Evolutionary conservation across 2,888 invertebrate species (phyloP).

Genomic region (Priocnemis perturbator): DNA sequence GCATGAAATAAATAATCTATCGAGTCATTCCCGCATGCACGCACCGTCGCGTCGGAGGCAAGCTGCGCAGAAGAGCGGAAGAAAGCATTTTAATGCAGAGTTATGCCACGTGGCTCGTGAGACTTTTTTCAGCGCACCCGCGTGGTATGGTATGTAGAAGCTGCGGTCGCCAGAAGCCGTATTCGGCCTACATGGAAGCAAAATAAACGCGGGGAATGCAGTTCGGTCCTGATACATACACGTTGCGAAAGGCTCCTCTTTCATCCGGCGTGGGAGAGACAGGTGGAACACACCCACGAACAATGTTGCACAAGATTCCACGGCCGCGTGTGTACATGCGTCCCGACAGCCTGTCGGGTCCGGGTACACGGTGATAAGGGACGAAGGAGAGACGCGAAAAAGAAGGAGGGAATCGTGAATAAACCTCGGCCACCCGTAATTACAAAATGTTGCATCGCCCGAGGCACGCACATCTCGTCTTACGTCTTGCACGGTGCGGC

Average conservation of each 20-base stretch:
- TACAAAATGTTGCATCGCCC: constrained; percentile 1
- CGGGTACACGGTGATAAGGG: no score
- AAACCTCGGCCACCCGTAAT: constrained; percentile 4
- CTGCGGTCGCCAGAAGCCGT: constrained; percentile 2
- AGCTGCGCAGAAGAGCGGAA: neutral
- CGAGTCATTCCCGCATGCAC: neutral
- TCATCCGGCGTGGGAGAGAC: constrained; percentile 3
- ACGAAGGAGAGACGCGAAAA: neutral
- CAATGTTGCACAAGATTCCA: constrained; percentile 5
- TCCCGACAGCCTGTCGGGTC: neutral
- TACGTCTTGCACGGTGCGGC: no score
- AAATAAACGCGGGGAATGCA: constrained; percentile 38
- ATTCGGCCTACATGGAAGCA: constrained; percentile 6
- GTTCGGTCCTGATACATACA: constrained; percentile 9
- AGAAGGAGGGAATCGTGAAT: neutral
- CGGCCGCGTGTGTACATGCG: neutral
- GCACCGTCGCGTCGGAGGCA: neutral
- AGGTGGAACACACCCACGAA: constrained; percentile 9
- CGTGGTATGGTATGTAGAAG: neutral
- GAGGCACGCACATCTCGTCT: neutral
- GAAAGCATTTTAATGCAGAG: constrained; percentile 6
- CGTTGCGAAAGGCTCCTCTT: constrained; percentile 6
- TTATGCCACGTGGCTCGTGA: constrained; percentile 5
- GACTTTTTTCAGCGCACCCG: constrained; percentile 3
- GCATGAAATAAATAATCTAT: neutral